Conservation (phyloP, 2,797 vertebrate genomes). For the Sternotherus odoratus region DNA sequence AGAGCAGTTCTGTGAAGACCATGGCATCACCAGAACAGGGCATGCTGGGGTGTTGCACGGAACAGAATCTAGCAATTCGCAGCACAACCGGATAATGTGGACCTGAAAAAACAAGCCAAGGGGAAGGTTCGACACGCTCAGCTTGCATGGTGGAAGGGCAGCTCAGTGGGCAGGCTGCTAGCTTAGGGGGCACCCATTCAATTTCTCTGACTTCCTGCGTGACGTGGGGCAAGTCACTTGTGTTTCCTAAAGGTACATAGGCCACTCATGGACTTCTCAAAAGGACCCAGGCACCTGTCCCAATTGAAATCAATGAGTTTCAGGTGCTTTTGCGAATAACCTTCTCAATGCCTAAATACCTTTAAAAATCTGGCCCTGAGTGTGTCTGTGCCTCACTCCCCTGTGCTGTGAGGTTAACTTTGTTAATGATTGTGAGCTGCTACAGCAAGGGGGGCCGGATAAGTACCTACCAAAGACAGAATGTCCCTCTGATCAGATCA, state of each 20-base stretch:
- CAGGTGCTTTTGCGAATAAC: neutral
- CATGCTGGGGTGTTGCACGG: neutral
- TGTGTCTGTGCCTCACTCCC: neutral
- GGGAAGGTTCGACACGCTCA: neutral
- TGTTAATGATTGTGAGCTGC: neutral
- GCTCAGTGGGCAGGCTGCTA: too few species aligned
- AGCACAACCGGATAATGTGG: neutral
- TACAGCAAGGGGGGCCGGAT: fast-evolving
- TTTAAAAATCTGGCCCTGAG: neutral
- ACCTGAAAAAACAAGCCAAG: constrained; percentile 46
- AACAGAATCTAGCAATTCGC: neutral
- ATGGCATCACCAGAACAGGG: neutral
- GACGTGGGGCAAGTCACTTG: neutral
- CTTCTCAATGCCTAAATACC: neutral
- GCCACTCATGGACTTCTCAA: neutral
- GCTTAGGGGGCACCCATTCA: neutral
- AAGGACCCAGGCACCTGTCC: neutral
- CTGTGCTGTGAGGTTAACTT: neutral
- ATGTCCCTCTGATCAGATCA: neutral
- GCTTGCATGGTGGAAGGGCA: neutral
- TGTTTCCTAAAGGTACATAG: neutral
- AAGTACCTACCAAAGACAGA: neutral
- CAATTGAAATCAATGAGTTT: neutral
- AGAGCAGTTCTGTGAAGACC: constrained; percentile 54
- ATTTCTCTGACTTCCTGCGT: neutral